Evolutionary conservation across 2,113 vertebrate genomes (phyloP).

Genomic region (Hippocampus mohnikei): DNA sequence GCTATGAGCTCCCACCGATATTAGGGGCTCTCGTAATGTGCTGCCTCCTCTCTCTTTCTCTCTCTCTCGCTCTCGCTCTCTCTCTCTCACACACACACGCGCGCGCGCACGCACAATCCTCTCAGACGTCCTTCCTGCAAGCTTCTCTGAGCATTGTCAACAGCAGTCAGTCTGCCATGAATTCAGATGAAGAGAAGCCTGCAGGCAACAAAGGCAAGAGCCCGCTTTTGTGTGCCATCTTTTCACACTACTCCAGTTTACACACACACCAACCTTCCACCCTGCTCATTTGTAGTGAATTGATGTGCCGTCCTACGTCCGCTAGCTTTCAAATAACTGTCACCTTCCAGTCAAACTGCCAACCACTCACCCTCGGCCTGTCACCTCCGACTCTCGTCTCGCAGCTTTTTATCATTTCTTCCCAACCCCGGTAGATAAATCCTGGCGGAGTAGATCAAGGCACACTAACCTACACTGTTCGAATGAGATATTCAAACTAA

Average conservation of each 20-base stretch:
- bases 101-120: slow-evolving; percentile 14
- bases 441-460: slow-evolving; percentile 3
- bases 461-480: neutral
- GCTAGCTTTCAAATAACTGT: slow-evolving; percentile 24
- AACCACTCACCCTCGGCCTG: slow-evolving; percentile 14
- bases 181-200: slow-evolving; percentile 38
- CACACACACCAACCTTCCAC: slow-evolving; percentile 6
- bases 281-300: slow-evolving; percentile 29
- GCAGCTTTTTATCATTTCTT: neutral
- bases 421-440: neutral
- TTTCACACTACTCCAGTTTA: slow-evolving; percentile 27
- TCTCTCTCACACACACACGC: slow-evolving; percentile 9
- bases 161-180: slow-evolving; percentile 50
- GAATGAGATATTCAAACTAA: slow-evolving; percentile 21
- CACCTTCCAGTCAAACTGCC: slow-evolving; percentile 3
- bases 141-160: slow-evolving; percentile 51
- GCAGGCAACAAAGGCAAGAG: slow-evolving; percentile 30
- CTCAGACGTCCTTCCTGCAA: slow-evolving; percentile 35
- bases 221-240: slow-evolving; percentile 44
- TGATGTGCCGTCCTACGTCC: slow-evolving; percentile 25
- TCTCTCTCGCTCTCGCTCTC: too few species aligned
- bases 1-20: slow-evolving; percentile 62
- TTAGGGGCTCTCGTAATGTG: slow-evolving; percentile 52
- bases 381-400: neutral
- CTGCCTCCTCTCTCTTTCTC: neutral